Conservation (phyloP, 2,888 invertebrate genomes). For the Pachydiplax longipennis region DNA sequence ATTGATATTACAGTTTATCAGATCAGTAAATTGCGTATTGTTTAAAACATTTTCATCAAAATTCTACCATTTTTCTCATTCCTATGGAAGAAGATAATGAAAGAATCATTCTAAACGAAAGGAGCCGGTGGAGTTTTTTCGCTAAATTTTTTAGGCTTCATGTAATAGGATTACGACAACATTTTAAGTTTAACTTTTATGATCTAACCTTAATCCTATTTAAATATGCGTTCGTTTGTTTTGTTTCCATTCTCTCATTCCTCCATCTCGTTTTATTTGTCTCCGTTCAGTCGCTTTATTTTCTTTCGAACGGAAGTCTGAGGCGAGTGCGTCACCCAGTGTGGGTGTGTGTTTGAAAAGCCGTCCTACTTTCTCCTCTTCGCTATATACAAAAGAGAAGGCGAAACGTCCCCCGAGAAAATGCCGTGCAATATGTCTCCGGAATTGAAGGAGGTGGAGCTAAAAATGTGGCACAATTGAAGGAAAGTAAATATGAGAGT, state of each 20-base stretch:
- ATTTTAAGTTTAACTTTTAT: too few relatives aligned
- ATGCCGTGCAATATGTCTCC: slow-evolving; percentile 22
- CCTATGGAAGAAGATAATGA: too few relatives aligned
- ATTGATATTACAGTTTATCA: too few relatives aligned
- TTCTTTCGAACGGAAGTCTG: background rate
- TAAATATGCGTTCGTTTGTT: background rate
- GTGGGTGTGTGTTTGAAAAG: slow-evolving; percentile 8
- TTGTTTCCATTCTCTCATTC: background rate
- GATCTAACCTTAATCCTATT: too few relatives aligned
- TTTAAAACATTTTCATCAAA: too few relatives aligned
- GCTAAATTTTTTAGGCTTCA: background rate
- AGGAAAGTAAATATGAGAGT: background rate
- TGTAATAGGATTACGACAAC: too few relatives aligned
- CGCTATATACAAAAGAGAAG: background rate
- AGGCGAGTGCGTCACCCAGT: slow-evolving; percentile 9
- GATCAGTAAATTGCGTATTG: too few relatives aligned
- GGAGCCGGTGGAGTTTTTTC: background rate
- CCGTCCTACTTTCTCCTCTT: slow-evolving; percentile 9
- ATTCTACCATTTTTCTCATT: too few relatives aligned
- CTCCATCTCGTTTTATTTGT: background rate
- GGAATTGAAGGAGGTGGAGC: background rate
- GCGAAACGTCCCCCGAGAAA: slow-evolving; percentile 1
- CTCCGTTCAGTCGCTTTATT: background rate
- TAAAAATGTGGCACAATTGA: background rate
- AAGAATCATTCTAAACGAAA: too few relatives aligned